Evolutionary conservation across 2,113 vertebrate species (phyloP).

Genomic region (Loxodonta africana): DNA sequence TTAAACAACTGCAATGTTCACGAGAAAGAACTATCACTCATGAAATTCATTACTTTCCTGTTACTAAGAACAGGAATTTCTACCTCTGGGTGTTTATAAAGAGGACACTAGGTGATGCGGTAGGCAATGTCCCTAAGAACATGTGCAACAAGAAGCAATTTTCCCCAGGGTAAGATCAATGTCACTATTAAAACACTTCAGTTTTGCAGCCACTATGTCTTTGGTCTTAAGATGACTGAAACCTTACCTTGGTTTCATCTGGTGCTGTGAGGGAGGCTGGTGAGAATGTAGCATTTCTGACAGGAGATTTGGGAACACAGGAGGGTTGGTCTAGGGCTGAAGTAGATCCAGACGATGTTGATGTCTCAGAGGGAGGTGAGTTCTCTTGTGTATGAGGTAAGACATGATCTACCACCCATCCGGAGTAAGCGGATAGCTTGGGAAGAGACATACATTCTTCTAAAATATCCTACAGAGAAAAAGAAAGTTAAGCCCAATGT

Average conservation of each 20-base stretch:
- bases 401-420: slow-evolving; percentile 88
- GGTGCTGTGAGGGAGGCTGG: neutral
- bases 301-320: neutral
- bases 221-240: neutral
- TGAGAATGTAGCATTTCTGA: neutral
- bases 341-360: neutral
- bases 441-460: slow-evolving; percentile 84
- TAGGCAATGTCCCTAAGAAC: neutral
- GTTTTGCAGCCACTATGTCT: fast-evolving
- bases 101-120: neutral
- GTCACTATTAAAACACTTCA: neutral
- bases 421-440: slow-evolving; percentile 86
- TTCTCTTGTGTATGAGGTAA: neutral
- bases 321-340: neutral
- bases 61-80: neutral
- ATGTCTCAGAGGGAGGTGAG: neutral
- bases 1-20: neutral
- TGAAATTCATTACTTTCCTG: neutral
- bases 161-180: neutral
- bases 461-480: slow-evolving; percentile 83
- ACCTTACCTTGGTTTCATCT: slow-evolving; percentile 81
- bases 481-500: neutral
- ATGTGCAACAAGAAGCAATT: neutral
- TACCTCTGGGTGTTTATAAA: neutral
- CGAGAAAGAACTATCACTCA: neutral